phyloP scores from a whole-genome alignment of 2,113 vertebrate species.

The Taurulus bubalis region DNA sequence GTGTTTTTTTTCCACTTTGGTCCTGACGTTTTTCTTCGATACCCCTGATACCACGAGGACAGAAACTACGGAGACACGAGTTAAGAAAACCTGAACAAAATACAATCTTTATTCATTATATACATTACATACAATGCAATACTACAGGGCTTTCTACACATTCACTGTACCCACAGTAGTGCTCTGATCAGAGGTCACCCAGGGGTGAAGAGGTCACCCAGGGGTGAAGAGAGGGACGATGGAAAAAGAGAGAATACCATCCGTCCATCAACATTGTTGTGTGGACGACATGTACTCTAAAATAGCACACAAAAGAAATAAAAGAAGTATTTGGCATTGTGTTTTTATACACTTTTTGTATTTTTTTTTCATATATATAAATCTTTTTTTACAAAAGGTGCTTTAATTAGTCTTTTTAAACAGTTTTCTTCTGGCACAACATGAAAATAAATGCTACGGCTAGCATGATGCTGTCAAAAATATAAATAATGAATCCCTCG shows the following conservation, averaged over 20 bases:
- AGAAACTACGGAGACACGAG: conserved; percentile 47
- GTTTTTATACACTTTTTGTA: conserved; percentile 11
- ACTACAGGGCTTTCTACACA: conserved; percentile 89
- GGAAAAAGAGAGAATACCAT: conserved; percentile 32
- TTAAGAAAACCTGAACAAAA: conserved; percentile 96
- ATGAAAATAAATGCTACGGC: conserved; percentile 32
- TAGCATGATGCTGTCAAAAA: conserved; percentile 22
- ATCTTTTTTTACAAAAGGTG: conserved; percentile 59
- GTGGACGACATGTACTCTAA: conserved; percentile 30
- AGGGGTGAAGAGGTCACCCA: conserved; percentile 9
- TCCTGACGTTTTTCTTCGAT: not conserved
- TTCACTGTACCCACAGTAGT: conserved; percentile 86
- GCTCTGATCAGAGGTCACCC: conserved; percentile 68
- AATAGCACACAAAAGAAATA: conserved; percentile 12
- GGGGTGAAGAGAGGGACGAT: too few species aligned
- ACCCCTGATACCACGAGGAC: too few species aligned
- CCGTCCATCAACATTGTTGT: conserved; percentile 23
- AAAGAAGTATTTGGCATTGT: conserved; percentile 72
- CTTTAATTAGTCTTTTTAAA: conserved; percentile 43
- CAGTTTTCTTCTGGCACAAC: conserved; percentile 41
- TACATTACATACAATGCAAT: conserved; percentile 97
- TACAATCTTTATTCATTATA: conserved; percentile 98
- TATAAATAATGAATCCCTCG: not conserved
- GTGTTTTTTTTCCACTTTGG: conserved; percentile 12
- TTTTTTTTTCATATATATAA: not conserved